Base-by-base conservation (phyloP, 2,797 vertebrate genomes). In the Gastrophryne carolinensis region DNA sequence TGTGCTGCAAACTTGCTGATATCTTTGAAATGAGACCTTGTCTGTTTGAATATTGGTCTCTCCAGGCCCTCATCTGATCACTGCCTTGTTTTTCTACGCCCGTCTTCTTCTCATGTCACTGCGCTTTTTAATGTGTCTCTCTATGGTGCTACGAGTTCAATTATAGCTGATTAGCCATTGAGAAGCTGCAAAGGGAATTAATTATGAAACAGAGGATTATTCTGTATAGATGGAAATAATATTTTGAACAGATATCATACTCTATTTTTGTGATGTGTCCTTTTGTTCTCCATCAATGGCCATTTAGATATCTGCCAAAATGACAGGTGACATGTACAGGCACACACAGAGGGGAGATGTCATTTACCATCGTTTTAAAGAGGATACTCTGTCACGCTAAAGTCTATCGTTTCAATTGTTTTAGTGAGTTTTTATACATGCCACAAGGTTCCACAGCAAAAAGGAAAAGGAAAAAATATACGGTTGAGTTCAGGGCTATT, bases 1-100 rank as follows among this genome's bases (percentile, higher is more conserved):
- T 72, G 12, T 60, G 50, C 50, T 71, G 67, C 29, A 58, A 73
- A 29, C 71, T 37, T 29, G 34, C 53, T 65, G 56, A 65, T 70
- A 61, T 35, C 27, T 52, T 49, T 56, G 32, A 75, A 68, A 68
- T 61, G 12, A 67, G 56, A 21, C 54, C 41, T 41, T 21, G 52
- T 49, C 19, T 53, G 11, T 74, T 66, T 64, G 12, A 67, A 75
- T 57, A 49, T 58, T 67, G 23, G 10, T 37, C 32, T 66, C 26
- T 30, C 26, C 53, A 29, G 8, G n/a, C 23, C 23, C 24, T 21
- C 35, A 69, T 65, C 30, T 65, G 39, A 50, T 65, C 27, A 12
- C 30, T 49, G 62, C 30, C 21, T 47, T 47, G 44, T 21, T 19
- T 47, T 47, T 47, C 10, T 47, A 47, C 44, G 21, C 21, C n/a